Evolutionary conservation across 2,888 invertebrate species (phyloP), one percentile per base, ranked within the genome.

Genomic region (Tupiocoris notatus): DNA sequence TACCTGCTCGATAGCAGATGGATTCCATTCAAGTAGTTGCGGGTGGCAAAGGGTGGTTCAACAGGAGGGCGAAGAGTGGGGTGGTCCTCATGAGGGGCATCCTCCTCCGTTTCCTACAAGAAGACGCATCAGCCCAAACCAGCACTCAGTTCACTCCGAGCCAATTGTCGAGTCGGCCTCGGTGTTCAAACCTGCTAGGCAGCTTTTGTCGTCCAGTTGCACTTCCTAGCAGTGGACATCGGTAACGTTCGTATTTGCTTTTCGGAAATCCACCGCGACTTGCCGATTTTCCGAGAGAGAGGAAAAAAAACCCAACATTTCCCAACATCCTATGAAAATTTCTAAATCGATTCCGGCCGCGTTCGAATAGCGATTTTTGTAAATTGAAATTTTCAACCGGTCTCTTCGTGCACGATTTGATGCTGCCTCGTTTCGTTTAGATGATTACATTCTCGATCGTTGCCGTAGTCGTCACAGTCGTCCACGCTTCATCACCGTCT

Each of bases 371-470:
- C 17, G 16, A 17, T 20, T n/a, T 59, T 59, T 3, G n/a, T n/a
- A 54, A 16, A 54, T 54, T 16, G 17, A 59, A 59, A n/a, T 20
- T 54, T 54, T 59, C 59, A 59, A 59, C n/a, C 6, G 59, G n/a
- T 17, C 59, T 6, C 3, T 67, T 57, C 67, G 22, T 18, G 57
- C 56, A 20, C 56, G 22, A 22, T 67, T 59, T 24, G 23, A 70
- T 70, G 70, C 59, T 70, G 70, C 58, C 21, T 23, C n/a, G 70
- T 59, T 21, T 70, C 70, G 61, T 70, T 70, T 70, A 70, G 70
- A 70, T 70, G 70, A 24, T 70, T 58, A 70, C 70, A 70, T 70
- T 59, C 39, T 23, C 59, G 70, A 22, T 70, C 17, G 59, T 59
- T 58, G 18, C 61, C 70, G 18, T 59, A n/a, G 59, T 70, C 70